Base-by-base conservation (phyloP, 2,888 invertebrate species). In the Heliconius hortense region DNA sequence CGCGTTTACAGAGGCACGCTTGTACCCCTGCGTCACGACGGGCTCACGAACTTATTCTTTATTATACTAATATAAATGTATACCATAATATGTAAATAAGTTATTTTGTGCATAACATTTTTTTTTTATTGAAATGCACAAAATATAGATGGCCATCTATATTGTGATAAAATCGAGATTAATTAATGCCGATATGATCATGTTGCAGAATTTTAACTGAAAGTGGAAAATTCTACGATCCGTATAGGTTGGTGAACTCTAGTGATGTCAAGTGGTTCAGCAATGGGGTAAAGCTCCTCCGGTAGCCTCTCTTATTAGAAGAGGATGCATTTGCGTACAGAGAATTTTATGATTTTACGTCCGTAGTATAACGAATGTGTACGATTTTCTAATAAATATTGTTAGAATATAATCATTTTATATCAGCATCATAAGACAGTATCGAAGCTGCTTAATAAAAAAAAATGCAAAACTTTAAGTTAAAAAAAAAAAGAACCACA, bases 181-280 rank as follows among this genome's bases (percentile, higher is more conserved):
- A 63, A 35, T 53, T n/a, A n/a, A 56, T 53, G 18, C 11, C 63
- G 63, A 63, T 64, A 74, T 53, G 63, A 70, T 68, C 62, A 43
- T 31, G 26, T n/a, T 64, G 43, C 60, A 59, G 26, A 48, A 7
- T n/a, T 75, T 75, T 73, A 77, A 76, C 66, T 69, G 28, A 74
- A 73, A 74, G 70, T 74, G 72, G 74, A 79, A 76, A 74, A 73
- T 72, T 76, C 70, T 76, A 21, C 77, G 70, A 76, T 75, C 78
- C 66, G 74, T 72, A 74, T 72, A 74, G 79, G 77, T 79, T 77
- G 77, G 56, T 77, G 78, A 76, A 76, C 79, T 76, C 67, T 74
- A 79, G 79, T 62, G 70, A 74, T 79, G 79, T 79, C 79, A 79
- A 79, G 79, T 79, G 79, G 76, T 74, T 62, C 76, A 76, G 77